Conservation (phyloP, 2,888 invertebrate genomes). For the Tenthredo scrophulariae region DNA sequence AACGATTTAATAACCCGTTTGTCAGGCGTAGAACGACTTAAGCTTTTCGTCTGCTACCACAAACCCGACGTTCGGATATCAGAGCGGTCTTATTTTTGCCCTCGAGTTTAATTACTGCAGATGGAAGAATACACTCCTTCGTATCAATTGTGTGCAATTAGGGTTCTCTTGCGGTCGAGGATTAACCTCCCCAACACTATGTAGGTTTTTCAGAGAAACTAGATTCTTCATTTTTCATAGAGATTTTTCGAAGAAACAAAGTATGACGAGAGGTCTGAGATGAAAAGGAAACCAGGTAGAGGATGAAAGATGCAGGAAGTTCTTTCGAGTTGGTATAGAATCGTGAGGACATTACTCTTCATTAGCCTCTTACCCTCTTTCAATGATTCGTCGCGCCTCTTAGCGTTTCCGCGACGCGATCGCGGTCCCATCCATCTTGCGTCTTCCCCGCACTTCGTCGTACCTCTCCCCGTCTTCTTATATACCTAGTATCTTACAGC, state of each 20-base stretch:
- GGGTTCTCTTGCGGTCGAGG: too few species aligned
- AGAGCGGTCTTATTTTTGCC: background rate
- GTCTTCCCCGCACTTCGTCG: slow-evolving; percentile 57
- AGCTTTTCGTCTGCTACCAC: slow-evolving; percentile 14
- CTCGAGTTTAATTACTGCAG: background rate
- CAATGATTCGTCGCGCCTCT: slow-evolving; percentile 77
- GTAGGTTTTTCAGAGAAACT: background rate
- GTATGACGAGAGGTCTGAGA: background rate
- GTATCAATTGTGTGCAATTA: too few species aligned
- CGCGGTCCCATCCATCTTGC: slow-evolving; percentile 73
- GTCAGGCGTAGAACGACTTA: background rate
- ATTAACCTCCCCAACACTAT: background rate
- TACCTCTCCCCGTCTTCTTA: slow-evolving; percentile 54
- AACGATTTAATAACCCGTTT: slow-evolving; percentile 2
- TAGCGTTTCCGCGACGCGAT: slow-evolving; percentile 72
- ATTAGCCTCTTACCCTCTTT: slow-evolving; percentile 72
- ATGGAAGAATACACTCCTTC: background rate
- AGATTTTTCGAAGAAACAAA: background rate
- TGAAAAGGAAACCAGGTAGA: background rate
- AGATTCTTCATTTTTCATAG: background rate
- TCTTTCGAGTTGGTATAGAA: slow-evolving; percentile 22
- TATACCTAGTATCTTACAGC: slow-evolving; percentile 71
- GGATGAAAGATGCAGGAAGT: background rate
- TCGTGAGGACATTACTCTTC: slow-evolving; percentile 71
- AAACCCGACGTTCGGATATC: background rate